Base-by-base conservation (phyloP, 2,888 invertebrate species). In the Tyria jacobaeae region DNA sequence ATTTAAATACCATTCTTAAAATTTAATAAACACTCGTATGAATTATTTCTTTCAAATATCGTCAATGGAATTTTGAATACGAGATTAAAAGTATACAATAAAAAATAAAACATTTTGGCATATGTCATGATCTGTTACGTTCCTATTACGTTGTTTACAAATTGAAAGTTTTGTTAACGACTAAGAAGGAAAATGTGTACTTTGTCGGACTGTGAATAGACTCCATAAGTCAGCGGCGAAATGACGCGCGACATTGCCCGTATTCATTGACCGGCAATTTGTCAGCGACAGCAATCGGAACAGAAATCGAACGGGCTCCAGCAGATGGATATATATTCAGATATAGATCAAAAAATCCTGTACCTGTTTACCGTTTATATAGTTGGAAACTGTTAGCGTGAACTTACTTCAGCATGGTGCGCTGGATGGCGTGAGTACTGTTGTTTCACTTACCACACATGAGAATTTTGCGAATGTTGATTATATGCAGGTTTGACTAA, bases 201-300 rank as follows among this genome's bases (percentile, higher is more conserved):
- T 24, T 34, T 37, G 56, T 76, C 68, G 67, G 49, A 27, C 24
- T 14, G 57, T 72, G 60, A 72, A 76, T 66, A 53, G 68, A 27
- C 47, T 55, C 44, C 35, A 47, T 47, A 68, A 47, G 59, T 39
- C 24, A 71, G 57, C 68, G 24, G 61, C 52, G 62, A 63, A 69
- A 66, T 72, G 70, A 74, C 71, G 67, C 73, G 77, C 71, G 65
- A 69, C 71, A 73, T 76, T 76, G 64, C 66, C 67, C 76, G 37
- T 61, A 73, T 76, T 79, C 76, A 81, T 76, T 81, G 76, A 65
- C 73, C 73, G 73, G 71, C 82, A 79, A 84, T 83, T 83, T 83
- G 82, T 80, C 79, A 71, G 63, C 73, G 65, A 49, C 67, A 64
- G 73, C 78, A 75, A 71, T 75, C 49, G 64, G 60, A 62, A 60